These are phyloP conservation scores for Empidonax traillii DNA, from an alignment of 2,113 vertebrate genomes.

Conservation along the genomic window DNA sequence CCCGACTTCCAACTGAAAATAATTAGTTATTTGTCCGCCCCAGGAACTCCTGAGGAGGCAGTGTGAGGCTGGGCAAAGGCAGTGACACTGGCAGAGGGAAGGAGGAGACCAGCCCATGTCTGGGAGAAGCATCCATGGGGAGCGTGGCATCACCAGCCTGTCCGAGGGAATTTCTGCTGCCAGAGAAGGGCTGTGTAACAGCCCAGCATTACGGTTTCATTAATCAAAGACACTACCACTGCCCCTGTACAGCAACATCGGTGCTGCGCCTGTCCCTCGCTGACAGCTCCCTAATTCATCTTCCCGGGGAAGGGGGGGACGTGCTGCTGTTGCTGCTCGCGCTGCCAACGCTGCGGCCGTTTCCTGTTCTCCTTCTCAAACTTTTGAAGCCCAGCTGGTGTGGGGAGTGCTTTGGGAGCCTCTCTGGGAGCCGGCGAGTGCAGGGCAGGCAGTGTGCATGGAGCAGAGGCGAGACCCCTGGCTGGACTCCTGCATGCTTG, in stretches of 20 bases:
- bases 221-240: conserved; percentile 97
- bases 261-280: conserved; percentile 86
- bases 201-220: conserved; percentile 83
- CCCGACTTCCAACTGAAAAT: background rate
- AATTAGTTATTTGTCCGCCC: background rate
- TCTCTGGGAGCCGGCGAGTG: background rate
- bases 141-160: background rate
- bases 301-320: conserved; percentile 57
- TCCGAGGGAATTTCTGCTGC: conserved; percentile 54
- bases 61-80: rapidly evolving
- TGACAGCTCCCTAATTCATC: conserved; percentile 93
- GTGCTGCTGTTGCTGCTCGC: background rate
- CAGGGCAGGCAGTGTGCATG: background rate
- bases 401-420: background rate
- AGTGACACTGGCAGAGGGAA: rapidly evolving
- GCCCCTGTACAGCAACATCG: conserved; percentile 93
- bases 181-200: conserved; percentile 77
- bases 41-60: background rate
- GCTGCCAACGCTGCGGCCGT: background rate
- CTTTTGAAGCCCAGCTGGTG: background rate
- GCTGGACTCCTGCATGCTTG: background rate
- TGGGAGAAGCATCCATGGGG: background rate
- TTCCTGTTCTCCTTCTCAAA: background rate
- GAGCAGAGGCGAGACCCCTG: rapidly evolving
- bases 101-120: background rate